Evolutionary conservation across 2,888 invertebrate species (phyloP), one percentile per base, ranked within the genome.

Genomic region (Rugalucina vietnamica): DNA sequence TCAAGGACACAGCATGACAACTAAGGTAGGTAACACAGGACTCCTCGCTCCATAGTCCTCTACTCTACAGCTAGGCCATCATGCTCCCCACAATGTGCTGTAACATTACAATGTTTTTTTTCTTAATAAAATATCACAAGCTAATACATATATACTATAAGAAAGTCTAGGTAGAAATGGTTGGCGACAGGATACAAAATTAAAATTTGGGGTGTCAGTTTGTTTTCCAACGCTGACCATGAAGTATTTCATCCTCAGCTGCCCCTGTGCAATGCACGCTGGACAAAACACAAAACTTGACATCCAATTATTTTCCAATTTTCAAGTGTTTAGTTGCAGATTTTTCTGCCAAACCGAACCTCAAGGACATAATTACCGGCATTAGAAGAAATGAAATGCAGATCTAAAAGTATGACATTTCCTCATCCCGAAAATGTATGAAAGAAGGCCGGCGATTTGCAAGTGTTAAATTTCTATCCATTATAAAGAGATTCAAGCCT

Each of bases 291-390:
- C 34, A 27, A 34, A 32, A 8, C 18, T 65, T 65, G 65, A 65
- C 65, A 65, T 65, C 65, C 65, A 65, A 65, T 65, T 65, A 65
- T 65, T 65, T 65, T 65, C 65, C 32, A 65, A 65, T 65, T 65
- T 65, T 65, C 18, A 65, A 65, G 65, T 34, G 65, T 65, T 65
- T 18, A 65, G 65, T 65, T 65, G 65, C 65, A 65, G 65, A 65
- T 65, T 34, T 65, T 65, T 34, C 34, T 65, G 34, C 65, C 21
- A 34, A 65, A n/a, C 34, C 21, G 65, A 18, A 65, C 24, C 34
- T 65, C 65, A 65, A 65, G 65, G 65, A 65, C 65, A 34, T 65
- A 65, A 65, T 65, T 65, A 65, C 65, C 34, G 34, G 60, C 34
- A n/a, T 34, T 32, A 65, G n/a, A 34, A 34, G 65, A 65, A 65